Evolutionary conservation across 2,797 vertebrate species (phyloP), one percentile per base, ranked within the genome.

Genomic region (Okamejei kenojei): DNA sequence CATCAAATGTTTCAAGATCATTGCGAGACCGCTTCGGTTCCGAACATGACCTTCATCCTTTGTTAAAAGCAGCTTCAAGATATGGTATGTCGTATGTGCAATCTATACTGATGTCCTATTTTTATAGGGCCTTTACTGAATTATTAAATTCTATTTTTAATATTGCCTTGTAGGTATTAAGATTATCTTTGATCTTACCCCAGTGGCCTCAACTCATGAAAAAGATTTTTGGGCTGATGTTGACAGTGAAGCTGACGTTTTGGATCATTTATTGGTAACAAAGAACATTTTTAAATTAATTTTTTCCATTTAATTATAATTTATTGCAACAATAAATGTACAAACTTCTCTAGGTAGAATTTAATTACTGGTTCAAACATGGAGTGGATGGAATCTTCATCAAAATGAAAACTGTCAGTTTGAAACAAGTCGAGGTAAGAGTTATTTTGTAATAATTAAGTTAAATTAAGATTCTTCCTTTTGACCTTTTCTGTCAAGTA

Each of bases 371-470:
- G 71, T 5, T 92, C 68, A 74, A 71, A 19, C 23, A 15, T 11
- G 71, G 71, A 29, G 71, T 92, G 71, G 90, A 92, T 92, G 90
- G 90, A 54, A 92, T 92, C 38, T 92, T 92, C 26, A 9, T 92
- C 90, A 92, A 26, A 54, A 45, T 92, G 26, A 29, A 7, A 15
- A 15, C 38, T 54, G 1, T 17, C 7, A 3, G 58, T 7, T 74
- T 58, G 29, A 13, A 76, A 45, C 45, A 29, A 92, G n/a, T 7
- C 45, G 6, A 29, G 26, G 90, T 92, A 92, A 92, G 90, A 92
- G 13, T 68, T 76, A 76, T 68, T 76, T 76, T 76, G 45, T 76
- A 19, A 45, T 74, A 45, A 91, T 91, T 54, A 92, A 9, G 61
- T 88, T 88, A 17, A 74, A 71, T 74, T 74, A 21, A 21, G 23